Evolutionary conservation across 2,888 invertebrate species (phyloP).

Genomic region (Oasisia sp.): DNA sequence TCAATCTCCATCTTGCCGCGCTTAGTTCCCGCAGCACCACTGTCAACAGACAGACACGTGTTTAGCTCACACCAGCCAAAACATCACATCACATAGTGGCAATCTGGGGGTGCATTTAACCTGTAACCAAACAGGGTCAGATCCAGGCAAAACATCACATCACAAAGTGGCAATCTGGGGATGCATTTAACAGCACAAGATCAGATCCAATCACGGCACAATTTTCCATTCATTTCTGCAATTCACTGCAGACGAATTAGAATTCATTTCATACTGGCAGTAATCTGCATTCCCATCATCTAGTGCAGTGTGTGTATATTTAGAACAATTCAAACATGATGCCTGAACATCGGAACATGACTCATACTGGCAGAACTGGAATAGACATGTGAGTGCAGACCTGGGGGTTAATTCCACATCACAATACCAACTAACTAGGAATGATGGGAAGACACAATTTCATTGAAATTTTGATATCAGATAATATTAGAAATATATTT

Average conservation of each 20-base stretch:
- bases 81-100: no score
- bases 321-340: background rate
- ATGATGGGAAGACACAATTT: no score
- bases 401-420: no score
- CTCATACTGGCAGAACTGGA: background rate
- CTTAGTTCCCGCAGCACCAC: constrained; percentile 17
- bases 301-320: background rate
- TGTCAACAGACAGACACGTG: background rate
- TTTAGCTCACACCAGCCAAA: background rate
- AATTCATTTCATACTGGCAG: background rate
- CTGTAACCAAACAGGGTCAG: no score
- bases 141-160: background rate
- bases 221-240: background rate
- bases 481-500: no score
- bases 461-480: no score
- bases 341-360: background rate
- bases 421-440: no score
- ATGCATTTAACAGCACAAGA: no score
- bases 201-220: background rate
- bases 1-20: constrained; percentile 17
- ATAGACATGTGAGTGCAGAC: background rate
- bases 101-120: background rate
- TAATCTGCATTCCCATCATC: background rate
- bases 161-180: background rate
- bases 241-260: background rate